Conservation (phyloP, 2,888 invertebrate genomes). For the Drosophila nr. perissopoda region DNA sequence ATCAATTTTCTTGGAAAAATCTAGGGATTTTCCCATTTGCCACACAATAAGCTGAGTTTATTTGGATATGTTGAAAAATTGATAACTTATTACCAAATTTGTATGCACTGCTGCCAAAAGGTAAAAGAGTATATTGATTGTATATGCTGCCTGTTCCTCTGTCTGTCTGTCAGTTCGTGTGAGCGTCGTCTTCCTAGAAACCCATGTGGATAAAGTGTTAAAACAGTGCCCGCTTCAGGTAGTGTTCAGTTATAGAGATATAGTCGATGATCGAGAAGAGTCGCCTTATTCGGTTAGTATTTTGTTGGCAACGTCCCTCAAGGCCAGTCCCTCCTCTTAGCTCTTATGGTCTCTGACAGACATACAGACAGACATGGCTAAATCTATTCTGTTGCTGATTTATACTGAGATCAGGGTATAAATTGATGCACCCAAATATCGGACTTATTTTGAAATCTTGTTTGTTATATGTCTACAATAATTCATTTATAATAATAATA, state of each 20-base stretch:
- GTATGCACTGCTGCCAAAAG: neutral
- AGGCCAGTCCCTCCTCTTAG: neutral
- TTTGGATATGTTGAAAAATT: neutral
- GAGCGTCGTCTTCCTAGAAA: too few species aligned
- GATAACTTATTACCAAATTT: neutral
- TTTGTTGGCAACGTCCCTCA: neutral
- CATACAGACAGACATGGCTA: neutral
- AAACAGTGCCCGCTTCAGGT: neutral
- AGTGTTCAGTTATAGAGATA: neutral
- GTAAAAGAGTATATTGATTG: neutral
- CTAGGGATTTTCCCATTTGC: conserved; percentile 17
- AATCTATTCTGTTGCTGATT: neutral
- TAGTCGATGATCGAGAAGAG: neutral
- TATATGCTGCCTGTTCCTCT: neutral
- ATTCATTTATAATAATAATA: too few species aligned
- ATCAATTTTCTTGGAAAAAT: neutral
- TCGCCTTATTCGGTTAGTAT: neutral
- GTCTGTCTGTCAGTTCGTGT: neutral
- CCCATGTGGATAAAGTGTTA: neutral
- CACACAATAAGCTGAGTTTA: neutral
- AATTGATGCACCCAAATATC: neutral
- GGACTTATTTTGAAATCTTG: neutral
- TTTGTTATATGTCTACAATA: too few species aligned
- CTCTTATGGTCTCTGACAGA: neutral
- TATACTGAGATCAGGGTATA: rapidly evolving